Evolutionary conservation across 1,140 invertebrate genomes (phyloP).

Genomic region (Calephelis virginiensis): DNA sequence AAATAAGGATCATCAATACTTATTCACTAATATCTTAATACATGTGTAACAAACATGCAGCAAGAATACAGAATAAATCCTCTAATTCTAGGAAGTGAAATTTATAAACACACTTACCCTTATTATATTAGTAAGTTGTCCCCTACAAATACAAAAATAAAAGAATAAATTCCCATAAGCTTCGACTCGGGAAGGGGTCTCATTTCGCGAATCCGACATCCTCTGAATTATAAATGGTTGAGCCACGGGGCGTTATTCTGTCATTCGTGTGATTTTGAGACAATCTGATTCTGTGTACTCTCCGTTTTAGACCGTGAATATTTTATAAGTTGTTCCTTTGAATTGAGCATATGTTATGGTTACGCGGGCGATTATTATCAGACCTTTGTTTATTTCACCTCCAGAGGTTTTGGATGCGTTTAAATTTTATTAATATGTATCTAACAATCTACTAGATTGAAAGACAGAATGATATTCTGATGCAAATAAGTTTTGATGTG

Average conservation of each 20-base stretch:
- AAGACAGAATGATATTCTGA: too few species aligned
- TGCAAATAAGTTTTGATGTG: too few species aligned
- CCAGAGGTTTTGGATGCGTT: too few species aligned
- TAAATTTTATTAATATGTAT: too few species aligned
- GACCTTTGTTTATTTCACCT: constrained; percentile 36
- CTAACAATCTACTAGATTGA: too few species aligned
- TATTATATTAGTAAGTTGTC: background rate
- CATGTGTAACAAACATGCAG: background rate
- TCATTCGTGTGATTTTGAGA: constrained; percentile 74
- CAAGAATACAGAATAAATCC: background rate
- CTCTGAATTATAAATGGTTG: constrained; percentile 71
- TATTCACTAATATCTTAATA: background rate
- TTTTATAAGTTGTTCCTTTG: constrained; percentile 60
- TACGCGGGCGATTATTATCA: constrained; percentile 44
- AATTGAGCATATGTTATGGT: constrained; percentile 54
- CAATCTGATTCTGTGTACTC: constrained; percentile 76
- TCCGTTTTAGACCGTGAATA: constrained; percentile 69
- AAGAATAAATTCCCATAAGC: constrained; percentile 27
- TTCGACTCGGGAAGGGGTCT: constrained; percentile 41
- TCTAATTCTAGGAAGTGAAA: background rate
- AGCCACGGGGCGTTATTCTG: constrained; percentile 47
- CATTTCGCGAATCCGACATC: constrained; percentile 33
- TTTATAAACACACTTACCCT: background rate
- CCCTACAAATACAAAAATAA: background rate
- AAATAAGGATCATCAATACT: too few species aligned